Evolutionary conservation across 1,140 invertebrate species (phyloP).

Genomic region (Eupeodes corollae): DNA sequence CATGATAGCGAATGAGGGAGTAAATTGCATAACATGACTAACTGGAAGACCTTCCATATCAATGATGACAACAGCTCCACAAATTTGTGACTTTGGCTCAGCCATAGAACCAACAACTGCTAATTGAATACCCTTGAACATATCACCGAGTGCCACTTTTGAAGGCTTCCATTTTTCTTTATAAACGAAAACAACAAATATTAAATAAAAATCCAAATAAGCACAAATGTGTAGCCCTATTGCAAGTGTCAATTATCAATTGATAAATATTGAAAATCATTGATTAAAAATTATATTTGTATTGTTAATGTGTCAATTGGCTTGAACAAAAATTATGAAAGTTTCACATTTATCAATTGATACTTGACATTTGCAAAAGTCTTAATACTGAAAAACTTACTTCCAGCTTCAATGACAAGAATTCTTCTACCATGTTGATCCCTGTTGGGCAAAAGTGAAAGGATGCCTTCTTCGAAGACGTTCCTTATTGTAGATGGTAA

Average conservation of each 20-base stretch:
- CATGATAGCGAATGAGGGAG: slow-evolving; percentile 54
- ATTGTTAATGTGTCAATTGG: too few species aligned
- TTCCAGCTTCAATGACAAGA: slow-evolving; percentile 45
- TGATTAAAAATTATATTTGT: too few species aligned
- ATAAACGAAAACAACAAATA: slow-evolving; percentile 12
- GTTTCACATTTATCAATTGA: too few species aligned
- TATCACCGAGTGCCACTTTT: slow-evolving; percentile 41
- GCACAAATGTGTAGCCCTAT: too few species aligned
- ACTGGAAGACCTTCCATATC: slow-evolving; percentile 56
- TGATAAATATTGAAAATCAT: too few species aligned
- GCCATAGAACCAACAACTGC: slow-evolving; percentile 47
- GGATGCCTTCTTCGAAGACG: slow-evolving; percentile 41
- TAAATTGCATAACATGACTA: slow-evolving; percentile 56
- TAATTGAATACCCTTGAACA: slow-evolving; percentile 48
- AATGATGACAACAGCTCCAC: slow-evolving; percentile 50
- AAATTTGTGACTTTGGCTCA: slow-evolving; percentile 51
- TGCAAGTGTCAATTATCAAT: too few species aligned
- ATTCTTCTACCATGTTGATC: slow-evolving; percentile 43
- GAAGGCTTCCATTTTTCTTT: slow-evolving; percentile 55
- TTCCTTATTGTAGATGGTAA: slow-evolving; percentile 39
- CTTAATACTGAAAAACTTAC: slow-evolving; percentile 35
- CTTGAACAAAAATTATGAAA: too few species aligned
- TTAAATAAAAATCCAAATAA: too few species aligned
- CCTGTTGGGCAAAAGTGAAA: slow-evolving; percentile 46
- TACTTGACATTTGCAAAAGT: too few species aligned